These are phyloP conservation scores for Erythrocercus mccallii DNA, from an alignment of 2,113 vertebrate genomes.

Conservation along the genomic window DNA sequence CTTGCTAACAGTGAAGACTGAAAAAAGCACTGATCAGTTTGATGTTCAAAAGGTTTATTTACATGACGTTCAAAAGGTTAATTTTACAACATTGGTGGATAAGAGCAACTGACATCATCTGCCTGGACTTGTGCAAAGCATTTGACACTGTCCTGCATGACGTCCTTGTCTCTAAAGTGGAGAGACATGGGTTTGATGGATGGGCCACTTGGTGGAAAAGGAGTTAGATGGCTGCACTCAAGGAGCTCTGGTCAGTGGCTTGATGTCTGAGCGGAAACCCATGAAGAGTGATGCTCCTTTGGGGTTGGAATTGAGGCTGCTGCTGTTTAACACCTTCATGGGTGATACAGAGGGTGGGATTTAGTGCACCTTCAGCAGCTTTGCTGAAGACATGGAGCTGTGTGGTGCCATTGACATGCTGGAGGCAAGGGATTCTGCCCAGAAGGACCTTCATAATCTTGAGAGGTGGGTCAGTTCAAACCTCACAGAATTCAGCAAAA, in stretches of 20 bases:
- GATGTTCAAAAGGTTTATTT: background rate
- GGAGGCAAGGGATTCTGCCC: background rate
- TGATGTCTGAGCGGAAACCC: background rate
- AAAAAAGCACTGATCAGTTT: background rate
- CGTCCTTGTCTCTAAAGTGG: background rate
- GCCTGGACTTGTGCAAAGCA: background rate
- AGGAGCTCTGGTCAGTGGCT: background rate
- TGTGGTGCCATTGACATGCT: too few species aligned
- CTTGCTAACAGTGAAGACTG: background rate
- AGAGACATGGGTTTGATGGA: background rate
- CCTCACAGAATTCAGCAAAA: background rate
- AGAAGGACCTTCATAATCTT: background rate
- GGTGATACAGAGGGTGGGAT: fast-evolving
- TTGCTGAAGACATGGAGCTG: background rate
- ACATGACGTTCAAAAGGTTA: background rate
- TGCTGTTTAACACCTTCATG: background rate
- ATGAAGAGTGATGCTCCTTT: background rate
- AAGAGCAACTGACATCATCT: background rate
- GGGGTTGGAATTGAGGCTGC: fast-evolving
- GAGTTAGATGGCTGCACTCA: background rate
- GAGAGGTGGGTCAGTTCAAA: background rate
- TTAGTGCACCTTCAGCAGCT: background rate
- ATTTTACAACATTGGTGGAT: background rate
- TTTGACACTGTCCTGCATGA: background rate
- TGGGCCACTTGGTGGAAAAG: background rate